Conservation (phyloP, 2,113 vertebrate species). For the Pterocles orientalis region DNA sequence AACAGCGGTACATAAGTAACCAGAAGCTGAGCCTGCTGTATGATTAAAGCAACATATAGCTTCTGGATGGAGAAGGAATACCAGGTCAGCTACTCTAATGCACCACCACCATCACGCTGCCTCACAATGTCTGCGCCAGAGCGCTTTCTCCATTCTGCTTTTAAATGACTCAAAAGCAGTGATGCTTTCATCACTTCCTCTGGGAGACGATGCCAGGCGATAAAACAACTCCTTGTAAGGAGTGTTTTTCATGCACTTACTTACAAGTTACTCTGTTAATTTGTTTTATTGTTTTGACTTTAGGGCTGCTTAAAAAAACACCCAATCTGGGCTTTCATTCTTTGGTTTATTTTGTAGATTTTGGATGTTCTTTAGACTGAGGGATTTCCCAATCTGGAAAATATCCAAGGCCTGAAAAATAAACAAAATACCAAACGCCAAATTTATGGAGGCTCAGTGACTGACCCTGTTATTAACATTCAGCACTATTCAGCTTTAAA, state of each 20-base stretch:
- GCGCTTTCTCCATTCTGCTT: background rate
- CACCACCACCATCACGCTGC: background rate
- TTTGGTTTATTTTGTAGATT: background rate
- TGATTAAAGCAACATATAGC: constrained; percentile 19
- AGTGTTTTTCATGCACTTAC: background rate
- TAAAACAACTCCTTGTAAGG: constrained; percentile 22
- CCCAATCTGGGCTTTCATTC: background rate
- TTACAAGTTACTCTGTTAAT: background rate
- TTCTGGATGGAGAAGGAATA: background rate
- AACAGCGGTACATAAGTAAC: constrained; percentile 36
- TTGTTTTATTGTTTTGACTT: background rate
- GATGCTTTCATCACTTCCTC: background rate
- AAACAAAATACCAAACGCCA: background rate
- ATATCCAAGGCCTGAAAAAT: background rate
- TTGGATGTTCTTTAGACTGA: background rate
- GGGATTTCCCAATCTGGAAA: constrained; percentile 16
- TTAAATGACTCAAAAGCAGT: background rate
- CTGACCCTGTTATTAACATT: background rate
- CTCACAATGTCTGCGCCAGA: background rate
- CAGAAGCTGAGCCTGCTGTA: constrained; percentile 13
- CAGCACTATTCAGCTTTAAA: background rate
- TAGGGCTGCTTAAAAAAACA: background rate
- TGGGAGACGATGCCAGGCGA: background rate
- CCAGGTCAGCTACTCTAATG: background rate
- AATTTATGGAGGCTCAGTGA: background rate